Conservation (phyloP, 2,888 invertebrate genomes). For the Lasioglossum lativentre region DNA sequence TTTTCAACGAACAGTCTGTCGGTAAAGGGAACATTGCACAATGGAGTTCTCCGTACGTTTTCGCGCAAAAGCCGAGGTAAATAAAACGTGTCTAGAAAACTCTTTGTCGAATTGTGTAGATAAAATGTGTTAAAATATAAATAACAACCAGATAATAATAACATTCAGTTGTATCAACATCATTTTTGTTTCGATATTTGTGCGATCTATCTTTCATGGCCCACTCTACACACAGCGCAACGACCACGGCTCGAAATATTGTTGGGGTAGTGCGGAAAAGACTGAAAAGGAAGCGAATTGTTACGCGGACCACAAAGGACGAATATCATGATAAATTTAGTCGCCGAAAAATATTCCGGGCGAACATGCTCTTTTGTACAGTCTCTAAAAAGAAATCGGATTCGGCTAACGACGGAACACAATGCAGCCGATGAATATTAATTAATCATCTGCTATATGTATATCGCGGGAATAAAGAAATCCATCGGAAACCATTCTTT, state of each 20-base stretch:
- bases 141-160: too few species aligned
- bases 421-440: background rate
- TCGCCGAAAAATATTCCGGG: background rate
- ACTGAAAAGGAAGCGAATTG: background rate
- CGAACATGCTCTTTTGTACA: background rate
- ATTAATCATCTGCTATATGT: background rate
- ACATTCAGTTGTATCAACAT: too few species aligned
- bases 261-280: too few species aligned
- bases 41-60: background rate
- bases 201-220: too few species aligned
- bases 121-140: too few species aligned
- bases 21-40: background rate
- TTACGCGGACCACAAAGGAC: background rate
- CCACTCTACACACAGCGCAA: background rate
- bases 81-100: too few species aligned
- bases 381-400: background rate
- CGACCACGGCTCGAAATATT: background rate
- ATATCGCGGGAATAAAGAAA: background rate
- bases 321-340: constrained; percentile 9
- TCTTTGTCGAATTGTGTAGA: too few species aligned
- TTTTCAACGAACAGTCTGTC: background rate
- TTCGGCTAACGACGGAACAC: background rate
- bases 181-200: too few species aligned
- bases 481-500: constrained; percentile 8
- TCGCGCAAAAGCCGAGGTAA: background rate